A percentile compares a stretch with the other conserved stretches of the same genome.
Conservation (phyloP, 2,113 vertebrate genomes). For the Eubucco bourcierii region DNA sequence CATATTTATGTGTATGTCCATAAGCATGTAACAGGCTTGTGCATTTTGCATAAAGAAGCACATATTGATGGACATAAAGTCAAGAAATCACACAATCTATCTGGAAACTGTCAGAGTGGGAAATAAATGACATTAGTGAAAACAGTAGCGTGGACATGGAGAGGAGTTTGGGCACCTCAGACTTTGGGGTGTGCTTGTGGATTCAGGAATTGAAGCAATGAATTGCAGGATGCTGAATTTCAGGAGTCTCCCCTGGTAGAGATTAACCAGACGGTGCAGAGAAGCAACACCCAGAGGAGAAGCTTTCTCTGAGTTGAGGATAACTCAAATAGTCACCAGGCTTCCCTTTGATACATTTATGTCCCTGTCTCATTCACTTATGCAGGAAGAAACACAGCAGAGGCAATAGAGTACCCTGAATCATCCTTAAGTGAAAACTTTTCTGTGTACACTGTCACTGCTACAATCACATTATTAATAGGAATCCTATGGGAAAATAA, state of each 20-base stretch:
- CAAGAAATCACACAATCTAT: neutral
- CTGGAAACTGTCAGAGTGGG: neutral
- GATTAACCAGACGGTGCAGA: neutral
- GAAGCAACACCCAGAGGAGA: neutral
- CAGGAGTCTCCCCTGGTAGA: neutral
- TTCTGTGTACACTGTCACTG: neutral
- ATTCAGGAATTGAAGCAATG: neutral
- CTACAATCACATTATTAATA: neutral
- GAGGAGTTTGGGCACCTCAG: neutral
- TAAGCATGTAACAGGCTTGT: rapidly evolving
- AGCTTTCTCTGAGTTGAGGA: neutral
- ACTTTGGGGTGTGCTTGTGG: rapidly evolving
- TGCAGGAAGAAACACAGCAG: neutral
- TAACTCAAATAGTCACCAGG: rapidly evolving
- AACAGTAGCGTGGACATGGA: neutral
- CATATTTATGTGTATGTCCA: neutral
- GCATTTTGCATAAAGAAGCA: neutral
- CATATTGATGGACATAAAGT: neutral
- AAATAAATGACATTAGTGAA: neutral
- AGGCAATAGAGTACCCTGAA: neutral
- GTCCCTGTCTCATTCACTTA: neutral
- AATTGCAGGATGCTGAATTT: neutral
- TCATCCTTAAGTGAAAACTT: neutral
- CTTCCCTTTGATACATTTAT: neutral
- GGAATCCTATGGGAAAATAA: neutral